These are phyloP conservation scores for Crotalus tigris DNA, from an alignment of 2,113 vertebrate species.

Conservation along the genomic window DNA sequence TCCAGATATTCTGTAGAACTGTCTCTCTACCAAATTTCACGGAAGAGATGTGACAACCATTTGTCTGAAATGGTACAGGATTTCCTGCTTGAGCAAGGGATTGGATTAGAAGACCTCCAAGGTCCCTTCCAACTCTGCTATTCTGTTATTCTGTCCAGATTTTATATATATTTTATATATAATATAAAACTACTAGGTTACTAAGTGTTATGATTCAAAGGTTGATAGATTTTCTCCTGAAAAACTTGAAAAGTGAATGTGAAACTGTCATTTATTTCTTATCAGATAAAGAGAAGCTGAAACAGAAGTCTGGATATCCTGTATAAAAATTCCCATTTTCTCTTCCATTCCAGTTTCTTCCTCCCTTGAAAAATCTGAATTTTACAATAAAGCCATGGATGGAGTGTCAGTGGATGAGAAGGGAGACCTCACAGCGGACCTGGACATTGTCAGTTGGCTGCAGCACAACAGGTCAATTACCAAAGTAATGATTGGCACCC, in stretches of 20 bases:
- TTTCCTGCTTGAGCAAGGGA: no score
- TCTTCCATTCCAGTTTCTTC: neutral
- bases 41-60: no score
- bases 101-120: no score
- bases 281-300: neutral
- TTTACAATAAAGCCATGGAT: neutral
- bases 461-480: no score
- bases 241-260: neutral
- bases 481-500: neutral
- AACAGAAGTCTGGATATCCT: neutral
- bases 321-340: neutral
- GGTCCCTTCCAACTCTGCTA: no score
- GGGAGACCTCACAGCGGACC: neutral
- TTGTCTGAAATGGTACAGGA: no score
- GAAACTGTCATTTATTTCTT: neutral
- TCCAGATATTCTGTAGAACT: no score
- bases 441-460: neutral
- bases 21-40: no score
- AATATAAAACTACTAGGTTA: no score
- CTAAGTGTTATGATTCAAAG: neutral
- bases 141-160: no score
- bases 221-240: neutral
- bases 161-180: no score
- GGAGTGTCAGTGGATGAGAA: neutral
- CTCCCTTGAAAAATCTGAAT: neutral